Conservation (phyloP, 1,140 invertebrate genomes). For the Meloidogyne floridensis region DNA sequence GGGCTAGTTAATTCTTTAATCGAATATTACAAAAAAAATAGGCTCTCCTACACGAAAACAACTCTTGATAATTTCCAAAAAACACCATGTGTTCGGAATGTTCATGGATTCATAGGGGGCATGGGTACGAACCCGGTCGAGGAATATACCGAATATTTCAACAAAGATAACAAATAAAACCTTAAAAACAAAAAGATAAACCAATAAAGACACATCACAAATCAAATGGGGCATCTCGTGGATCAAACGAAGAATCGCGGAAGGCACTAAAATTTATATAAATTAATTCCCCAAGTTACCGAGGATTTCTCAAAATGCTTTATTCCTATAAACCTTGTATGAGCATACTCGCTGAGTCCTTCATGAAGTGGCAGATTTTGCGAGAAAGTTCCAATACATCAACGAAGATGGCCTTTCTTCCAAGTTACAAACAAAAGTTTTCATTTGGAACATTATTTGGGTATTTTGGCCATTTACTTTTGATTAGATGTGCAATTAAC, state of each 20-base stretch:
- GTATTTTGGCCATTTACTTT: conserved; percentile 35
- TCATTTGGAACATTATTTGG: conserved; percentile 52
- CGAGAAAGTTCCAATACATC: conserved; percentile 70
- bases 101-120: no score
- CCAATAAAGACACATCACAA: conserved; percentile 90
- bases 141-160: neutral
- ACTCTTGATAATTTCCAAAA: no score
- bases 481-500: conserved; percentile 36
- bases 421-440: conserved; percentile 70
- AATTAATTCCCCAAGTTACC: conserved; percentile 26
- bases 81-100: no score
- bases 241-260: conserved; percentile 93
- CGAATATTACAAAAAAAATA: no score
- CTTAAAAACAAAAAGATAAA: conserved; percentile 68
- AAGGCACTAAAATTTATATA: conserved; percentile 78
- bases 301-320: neutral
- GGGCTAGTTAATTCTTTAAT: no score
- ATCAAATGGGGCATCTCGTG: conserved; percentile 89
- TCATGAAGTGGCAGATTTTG: conserved; percentile 67
- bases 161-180: neutral
- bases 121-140: no score
- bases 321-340: conserved; percentile 58
- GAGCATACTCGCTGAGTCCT: conserved; percentile 70
- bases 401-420: conserved; percentile 68
- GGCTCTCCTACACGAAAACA: no score